Evolutionary conservation across 2,888 invertebrate genomes (phyloP).

Genomic region (Spisula subtruncata): DNA sequence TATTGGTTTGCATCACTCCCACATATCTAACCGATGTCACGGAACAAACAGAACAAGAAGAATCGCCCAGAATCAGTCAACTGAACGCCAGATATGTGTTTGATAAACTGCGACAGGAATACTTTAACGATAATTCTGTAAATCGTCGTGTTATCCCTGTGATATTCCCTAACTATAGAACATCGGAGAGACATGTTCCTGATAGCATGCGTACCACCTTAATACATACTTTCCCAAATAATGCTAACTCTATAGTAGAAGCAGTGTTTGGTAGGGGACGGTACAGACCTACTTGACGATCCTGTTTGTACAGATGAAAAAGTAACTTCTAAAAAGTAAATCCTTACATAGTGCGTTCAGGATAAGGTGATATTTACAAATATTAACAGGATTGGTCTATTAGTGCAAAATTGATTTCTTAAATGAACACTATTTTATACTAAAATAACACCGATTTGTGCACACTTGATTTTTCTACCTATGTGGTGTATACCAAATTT

Average conservation of each 20-base stretch:
- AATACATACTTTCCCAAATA: slow-evolving; percentile 45
- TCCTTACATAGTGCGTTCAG: no score
- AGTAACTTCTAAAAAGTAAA: no score
- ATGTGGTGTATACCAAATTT: no score
- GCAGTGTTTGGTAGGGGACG: slow-evolving; percentile 23
- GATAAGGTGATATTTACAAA: no score
- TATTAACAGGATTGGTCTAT: no score
- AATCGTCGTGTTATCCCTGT: slow-evolving; percentile 63
- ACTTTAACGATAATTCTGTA: slow-evolving; percentile 40
- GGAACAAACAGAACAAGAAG: not conserved
- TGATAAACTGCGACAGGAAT: slow-evolving; percentile 60
- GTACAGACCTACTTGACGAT: not conserved
- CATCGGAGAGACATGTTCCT: slow-evolving; percentile 46
- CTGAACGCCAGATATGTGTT: slow-evolving; percentile 68
- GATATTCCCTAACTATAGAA: slow-evolving; percentile 55
- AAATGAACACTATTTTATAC: no score
- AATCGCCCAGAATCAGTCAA: slow-evolving; percentile 49
- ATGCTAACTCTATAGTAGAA: slow-evolving; percentile 39
- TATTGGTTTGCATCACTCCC: slow-evolving; percentile 62
- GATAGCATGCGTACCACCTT: slow-evolving; percentile 57
- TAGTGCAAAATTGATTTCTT: no score
- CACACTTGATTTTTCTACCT: no score
- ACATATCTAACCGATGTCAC: slow-evolving; percentile 54
- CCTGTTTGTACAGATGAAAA: no score
- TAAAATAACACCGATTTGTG: no score